phyloP scores from a whole-genome alignment of 2,113 vertebrate genomes.

The Psephotus haematonotus region DNA sequence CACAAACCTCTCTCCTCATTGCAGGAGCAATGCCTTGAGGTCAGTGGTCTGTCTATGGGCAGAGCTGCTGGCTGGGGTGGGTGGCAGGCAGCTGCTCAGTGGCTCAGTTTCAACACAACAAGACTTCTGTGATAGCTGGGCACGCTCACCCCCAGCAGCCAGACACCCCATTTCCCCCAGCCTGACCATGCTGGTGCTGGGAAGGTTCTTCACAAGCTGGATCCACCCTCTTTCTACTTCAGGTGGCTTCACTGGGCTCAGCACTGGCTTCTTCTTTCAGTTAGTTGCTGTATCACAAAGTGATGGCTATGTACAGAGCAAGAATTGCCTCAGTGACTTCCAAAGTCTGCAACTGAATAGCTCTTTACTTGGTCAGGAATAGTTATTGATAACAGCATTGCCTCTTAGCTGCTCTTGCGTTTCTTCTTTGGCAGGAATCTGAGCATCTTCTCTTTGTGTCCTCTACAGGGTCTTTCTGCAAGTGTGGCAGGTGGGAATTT shows the following conservation, averaged over 20 bases:
- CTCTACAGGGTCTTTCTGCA: not conserved
- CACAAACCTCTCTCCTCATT: fast-evolving
- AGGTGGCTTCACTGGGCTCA: not conserved
- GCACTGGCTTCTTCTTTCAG: not conserved
- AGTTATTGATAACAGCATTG: fast-evolving
- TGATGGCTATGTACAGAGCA: not conserved
- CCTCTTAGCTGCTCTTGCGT: not conserved
- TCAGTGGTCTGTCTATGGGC: fast-evolving
- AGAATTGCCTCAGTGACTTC: not conserved
- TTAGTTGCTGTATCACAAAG: not conserved
- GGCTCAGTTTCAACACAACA: not conserved
- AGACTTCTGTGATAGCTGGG: fast-evolving
- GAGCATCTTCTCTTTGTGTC: not conserved
- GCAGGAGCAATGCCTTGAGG: not conserved
- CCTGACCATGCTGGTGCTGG: not conserved
- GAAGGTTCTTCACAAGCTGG: not conserved
- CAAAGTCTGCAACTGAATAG: not conserved
- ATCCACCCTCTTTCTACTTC: not conserved
- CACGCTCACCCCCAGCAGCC: fast-evolving
- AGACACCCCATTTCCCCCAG: fast-evolving
- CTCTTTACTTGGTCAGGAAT: not conserved
- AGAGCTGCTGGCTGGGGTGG: not conserved
- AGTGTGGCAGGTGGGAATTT: not conserved
- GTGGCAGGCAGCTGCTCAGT: not conserved
- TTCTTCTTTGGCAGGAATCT: not conserved